Conservation (phyloP, 2,797 vertebrate species). For the Vultur gryphus region DNA sequence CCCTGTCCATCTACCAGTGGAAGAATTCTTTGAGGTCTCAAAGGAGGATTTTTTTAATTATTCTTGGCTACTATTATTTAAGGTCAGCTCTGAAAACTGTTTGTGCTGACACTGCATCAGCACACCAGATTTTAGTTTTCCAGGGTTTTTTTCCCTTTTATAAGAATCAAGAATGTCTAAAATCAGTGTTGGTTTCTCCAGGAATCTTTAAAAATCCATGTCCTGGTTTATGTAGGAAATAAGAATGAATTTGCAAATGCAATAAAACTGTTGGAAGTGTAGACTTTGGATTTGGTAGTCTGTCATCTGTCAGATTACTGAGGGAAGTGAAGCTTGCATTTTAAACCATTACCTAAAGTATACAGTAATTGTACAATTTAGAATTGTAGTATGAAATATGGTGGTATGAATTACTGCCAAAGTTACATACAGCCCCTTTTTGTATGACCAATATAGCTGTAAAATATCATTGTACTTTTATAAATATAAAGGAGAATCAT, state of each 20-base stretch:
- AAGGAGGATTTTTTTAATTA: not conserved
- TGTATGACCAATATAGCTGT: not conserved
- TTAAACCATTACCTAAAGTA: not conserved
- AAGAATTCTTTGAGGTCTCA: not conserved
- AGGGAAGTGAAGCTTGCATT: not conserved
- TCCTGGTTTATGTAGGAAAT: not conserved
- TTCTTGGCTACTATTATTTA: not conserved
- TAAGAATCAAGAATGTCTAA: not conserved
- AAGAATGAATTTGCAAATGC: not conserved
- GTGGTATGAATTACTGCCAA: not conserved
- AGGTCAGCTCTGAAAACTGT: not conserved
- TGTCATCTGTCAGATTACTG: not conserved
- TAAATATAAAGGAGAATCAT: not conserved
- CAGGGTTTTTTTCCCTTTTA: accelerated
- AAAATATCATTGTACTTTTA: not conserved
- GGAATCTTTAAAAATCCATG: not conserved
- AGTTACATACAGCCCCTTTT: not conserved
- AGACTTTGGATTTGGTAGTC: not conserved
- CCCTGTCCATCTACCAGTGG: not conserved
- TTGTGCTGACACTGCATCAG: not conserved
- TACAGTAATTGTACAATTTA: not conserved
- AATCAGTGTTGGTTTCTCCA: not conserved
- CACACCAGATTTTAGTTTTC: not conserved
- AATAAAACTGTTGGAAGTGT: not conserved
- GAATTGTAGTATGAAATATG: not conserved